Base-by-base conservation (phyloP, 2,888 invertebrate species). In the Melangyna quadrimaculata region DNA sequence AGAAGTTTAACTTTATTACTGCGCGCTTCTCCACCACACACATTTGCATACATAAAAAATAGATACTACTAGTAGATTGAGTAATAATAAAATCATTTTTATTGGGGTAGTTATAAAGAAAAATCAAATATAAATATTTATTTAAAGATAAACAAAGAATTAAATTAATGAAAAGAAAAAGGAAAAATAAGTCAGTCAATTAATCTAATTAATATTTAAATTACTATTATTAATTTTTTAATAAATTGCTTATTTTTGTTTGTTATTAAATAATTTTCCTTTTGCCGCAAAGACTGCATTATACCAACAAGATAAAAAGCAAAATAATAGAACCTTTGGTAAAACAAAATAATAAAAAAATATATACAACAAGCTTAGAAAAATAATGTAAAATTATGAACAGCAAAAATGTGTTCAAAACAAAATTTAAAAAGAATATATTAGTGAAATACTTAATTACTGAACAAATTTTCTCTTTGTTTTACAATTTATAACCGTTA, bases 281-380 rank as follows among this genome's bases (percentile, higher is more conserved):
- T 91, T 90, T 91, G 91, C 91, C 91, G 89, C 90, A 90, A 91
- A 91, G 91, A 91, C 91, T 91, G 91, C 91, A 90, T 90, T 90
- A 91, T 91, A 91, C 90, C 90, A 91, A 91, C 90, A 86, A 86
- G 19, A 80, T 84, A 80, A 80, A 63, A 59, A 78, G 77, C 59
- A 86, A 80, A 51, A 73, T 77, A 77, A 77, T 78, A 83, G 70
- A 78, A 83, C 59, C 59, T 81, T 73, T 29, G 35, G 43, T 17
- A 51, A 79, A 75, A 63, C 43, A 45, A 48, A 53, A 48, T 48
- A 59, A 35, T n/a, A n/a, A n/a, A n/a, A n/a, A n/a, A n/a, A n/a
- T n/a, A 32, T 59, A 51, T 71, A 51, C 24, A 53, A 53, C 35
- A 35, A 73, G 32, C 53, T 51, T 45, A 74, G 32, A 65, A 43